These are phyloP conservation scores for Notiomystis cincta DNA, from an alignment of 2,113 vertebrate genomes.

Conservation along the genomic window DNA sequence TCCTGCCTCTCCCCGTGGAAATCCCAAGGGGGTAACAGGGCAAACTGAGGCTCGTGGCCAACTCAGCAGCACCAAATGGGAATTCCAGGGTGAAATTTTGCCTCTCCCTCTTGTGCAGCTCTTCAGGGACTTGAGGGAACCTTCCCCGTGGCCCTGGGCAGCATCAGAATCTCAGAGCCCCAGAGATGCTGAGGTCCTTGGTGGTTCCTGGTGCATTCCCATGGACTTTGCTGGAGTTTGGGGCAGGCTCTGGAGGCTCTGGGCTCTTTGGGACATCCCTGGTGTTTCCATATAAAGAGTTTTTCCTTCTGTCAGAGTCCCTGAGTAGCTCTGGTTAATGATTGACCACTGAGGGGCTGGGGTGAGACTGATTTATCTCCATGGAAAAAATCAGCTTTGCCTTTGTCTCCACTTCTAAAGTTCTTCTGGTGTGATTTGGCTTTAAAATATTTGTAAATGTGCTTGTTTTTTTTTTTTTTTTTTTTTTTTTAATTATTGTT, in stretches of 20 bases:
- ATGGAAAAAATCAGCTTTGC: not conserved
- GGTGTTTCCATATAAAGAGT: not conserved
- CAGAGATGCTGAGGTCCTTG: not conserved
- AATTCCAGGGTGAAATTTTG: not conserved
- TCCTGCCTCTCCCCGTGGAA: too few species aligned
- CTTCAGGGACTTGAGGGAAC: not conserved
- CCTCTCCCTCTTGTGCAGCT: not conserved
- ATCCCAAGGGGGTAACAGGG: fast-evolving
- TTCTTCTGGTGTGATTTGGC: not conserved
- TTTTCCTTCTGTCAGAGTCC: not conserved
- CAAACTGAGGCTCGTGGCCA: fast-evolving
- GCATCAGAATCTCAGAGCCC: fast-evolving
- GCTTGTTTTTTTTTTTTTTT: not conserved
- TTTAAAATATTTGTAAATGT: not conserved
- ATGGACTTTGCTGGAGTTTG: not conserved
- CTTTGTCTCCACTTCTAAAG: not conserved
- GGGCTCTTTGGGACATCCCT: not conserved
- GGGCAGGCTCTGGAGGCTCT: not conserved
- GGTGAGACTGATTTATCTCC: not conserved
- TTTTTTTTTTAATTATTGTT: too few species aligned
- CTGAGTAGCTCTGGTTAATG: not conserved
- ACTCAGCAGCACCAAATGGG: not conserved
- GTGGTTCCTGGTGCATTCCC: not conserved
- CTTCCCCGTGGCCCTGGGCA: fast-evolving
- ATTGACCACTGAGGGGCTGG: not conserved